Percentiles rank a stretch among this genome's conserved stretches.
Conservation (phyloP, 2,888 invertebrate genomes). For the Tiphia femorata region DNA sequence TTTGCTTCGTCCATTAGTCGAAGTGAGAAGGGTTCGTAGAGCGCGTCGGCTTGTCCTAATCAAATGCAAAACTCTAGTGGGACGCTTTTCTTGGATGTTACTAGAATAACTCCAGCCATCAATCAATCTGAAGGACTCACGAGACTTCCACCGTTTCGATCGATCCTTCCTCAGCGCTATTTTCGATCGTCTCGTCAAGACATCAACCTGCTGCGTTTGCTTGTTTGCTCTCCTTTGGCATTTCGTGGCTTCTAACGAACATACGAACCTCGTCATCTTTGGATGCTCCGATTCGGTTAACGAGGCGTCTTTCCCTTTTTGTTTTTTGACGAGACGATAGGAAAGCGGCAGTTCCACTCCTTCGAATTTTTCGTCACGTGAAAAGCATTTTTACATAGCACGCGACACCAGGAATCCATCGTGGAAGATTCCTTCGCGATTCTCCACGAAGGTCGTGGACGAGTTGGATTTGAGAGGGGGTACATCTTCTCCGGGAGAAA, state of each 20-base stretch:
- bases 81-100: not conserved
- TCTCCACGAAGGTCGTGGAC: not conserved
- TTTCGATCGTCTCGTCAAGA: too few species aligned
- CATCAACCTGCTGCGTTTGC: too few species aligned
- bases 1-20: constrained; percentile 17
- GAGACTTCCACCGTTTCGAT: too few species aligned
- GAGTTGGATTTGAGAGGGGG: constrained; percentile 13
- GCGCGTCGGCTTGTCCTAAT: constrained; percentile 26
- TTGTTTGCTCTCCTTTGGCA: too few species aligned
- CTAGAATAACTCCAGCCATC: constrained; percentile 27
- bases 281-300: too few species aligned
- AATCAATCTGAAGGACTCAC: constrained; percentile 28
- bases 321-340: too few species aligned
- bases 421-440: constrained; percentile 7
- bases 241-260: too few species aligned
- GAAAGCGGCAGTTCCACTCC: too few species aligned
- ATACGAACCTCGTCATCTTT: too few species aligned
- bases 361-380: constrained; percentile 21
- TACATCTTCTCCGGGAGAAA: constrained; percentile 3
- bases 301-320: too few species aligned
- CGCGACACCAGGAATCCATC: constrained; percentile 10
- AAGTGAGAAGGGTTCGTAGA: constrained; percentile 11
- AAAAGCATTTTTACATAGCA: constrained; percentile 17
- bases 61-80: constrained; percentile 10
- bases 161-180: too few species aligned